Conservation (phyloP, 2,888 invertebrate species). For the Stenolophus ochropezus region DNA sequence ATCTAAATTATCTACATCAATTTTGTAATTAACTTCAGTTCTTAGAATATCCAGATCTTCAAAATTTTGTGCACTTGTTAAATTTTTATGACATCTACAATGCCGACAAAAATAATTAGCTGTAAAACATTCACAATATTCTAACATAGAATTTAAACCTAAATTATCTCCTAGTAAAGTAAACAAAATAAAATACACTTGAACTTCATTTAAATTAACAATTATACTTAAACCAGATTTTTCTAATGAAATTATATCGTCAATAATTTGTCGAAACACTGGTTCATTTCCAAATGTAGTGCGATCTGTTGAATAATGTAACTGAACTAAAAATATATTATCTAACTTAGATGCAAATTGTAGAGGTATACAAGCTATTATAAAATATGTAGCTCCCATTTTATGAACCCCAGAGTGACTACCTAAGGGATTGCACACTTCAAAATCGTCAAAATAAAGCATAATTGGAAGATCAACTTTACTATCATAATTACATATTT, state of each 20-base stretch:
- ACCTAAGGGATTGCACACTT: too few relatives aligned
- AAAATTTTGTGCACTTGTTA: too few relatives aligned
- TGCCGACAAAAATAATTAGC: constrained; percentile 63
- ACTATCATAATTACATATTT: too few relatives aligned
- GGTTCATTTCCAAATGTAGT: constrained; percentile 62
- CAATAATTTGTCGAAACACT: constrained; percentile 63
- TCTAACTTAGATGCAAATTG: too few relatives aligned
- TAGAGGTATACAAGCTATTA: too few relatives aligned
- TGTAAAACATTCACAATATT: constrained; percentile 63
- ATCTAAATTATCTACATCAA: background rate
- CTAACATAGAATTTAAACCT: constrained; percentile 63
- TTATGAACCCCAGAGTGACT: too few relatives aligned
- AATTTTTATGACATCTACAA: constrained; percentile 54
- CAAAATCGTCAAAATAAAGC: too few relatives aligned
- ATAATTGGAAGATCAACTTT: too few relatives aligned
- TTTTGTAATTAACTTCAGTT: background rate
- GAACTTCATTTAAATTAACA: constrained; percentile 50
- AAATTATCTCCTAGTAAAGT: constrained; percentile 64
- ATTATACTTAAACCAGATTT: constrained; percentile 61
- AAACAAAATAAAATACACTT: constrained; percentile 25
- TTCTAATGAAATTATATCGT: constrained; percentile 62
- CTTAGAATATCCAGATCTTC: background rate
- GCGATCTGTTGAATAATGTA: constrained; percentile 62
- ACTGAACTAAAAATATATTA: constrained; percentile 63
- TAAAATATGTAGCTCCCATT: too few relatives aligned